Evolutionary conservation across 2,888 invertebrate genomes (phyloP).

Genomic region (Nebria brevicollis): DNA sequence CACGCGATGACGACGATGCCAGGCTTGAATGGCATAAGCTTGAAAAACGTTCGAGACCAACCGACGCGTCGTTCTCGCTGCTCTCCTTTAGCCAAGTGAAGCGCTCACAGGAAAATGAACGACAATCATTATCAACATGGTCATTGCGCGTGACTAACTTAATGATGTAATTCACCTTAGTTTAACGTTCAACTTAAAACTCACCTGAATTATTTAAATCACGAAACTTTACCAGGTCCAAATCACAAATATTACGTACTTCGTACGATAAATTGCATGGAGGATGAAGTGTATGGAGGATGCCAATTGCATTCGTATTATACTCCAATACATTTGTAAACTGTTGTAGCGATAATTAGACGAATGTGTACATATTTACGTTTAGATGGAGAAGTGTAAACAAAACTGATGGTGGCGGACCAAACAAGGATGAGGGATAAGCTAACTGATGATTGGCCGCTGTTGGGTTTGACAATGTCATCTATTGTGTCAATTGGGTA

Average conservation of each 20-base stretch:
- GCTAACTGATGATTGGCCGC: constrained; percentile 20
- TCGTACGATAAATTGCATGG: background rate
- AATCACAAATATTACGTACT: background rate
- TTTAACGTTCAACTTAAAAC: constrained; percentile 26
- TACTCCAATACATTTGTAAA: too few relatives aligned
- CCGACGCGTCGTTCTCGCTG: background rate
- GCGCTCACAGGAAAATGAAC: constrained; percentile 23
- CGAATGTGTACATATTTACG: background rate
- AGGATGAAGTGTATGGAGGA: background rate
- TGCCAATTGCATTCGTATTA: too few relatives aligned
- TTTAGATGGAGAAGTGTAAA: background rate
- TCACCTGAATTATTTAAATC: constrained; percentile 13
- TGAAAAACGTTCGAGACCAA: background rate
- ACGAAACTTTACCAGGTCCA: background rate
- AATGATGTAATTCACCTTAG: constrained; percentile 41
- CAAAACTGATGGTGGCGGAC: background rate
- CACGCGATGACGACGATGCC: background rate
- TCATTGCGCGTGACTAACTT: constrained; percentile 35
- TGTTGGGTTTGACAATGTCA: constrained; percentile 38
- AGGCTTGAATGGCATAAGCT: background rate
- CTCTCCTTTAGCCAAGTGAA: background rate
- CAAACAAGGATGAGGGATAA: background rate
- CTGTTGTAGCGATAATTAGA: background rate
- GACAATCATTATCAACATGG: constrained; percentile 24
- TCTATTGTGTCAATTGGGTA: constrained; percentile 45